Percentiles rank a stretch among this genome's conserved stretches.
These are phyloP conservation scores for Porites lobata DNA, from an alignment of 92 coral and sea anemone genomes.

Conservation along the genomic window DNA sequence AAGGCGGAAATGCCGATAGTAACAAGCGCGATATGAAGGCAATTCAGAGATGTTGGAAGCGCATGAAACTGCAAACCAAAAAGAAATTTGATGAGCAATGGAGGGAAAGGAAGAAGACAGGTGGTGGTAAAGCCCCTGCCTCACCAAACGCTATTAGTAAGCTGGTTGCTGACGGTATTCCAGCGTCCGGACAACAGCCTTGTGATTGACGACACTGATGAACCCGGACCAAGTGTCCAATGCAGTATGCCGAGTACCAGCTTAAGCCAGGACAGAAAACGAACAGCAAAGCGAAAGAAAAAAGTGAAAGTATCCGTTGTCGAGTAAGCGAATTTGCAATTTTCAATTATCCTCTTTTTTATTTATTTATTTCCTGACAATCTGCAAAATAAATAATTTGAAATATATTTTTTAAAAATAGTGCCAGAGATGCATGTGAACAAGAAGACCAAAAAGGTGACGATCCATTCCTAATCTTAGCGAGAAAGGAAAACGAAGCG, in stretches of 20 bases:
- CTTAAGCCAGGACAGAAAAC: conserved; percentile 6
- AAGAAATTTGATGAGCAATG: conserved; percentile 18
- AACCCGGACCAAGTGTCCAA: conserved; percentile 29
- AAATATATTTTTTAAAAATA: not conserved
- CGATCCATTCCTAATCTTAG: conserved; percentile 24
- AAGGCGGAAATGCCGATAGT: conserved; percentile 13
- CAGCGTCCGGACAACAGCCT: conserved; percentile 15
- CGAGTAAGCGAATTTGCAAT: conserved; percentile 1
- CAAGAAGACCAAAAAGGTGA: conserved; percentile 4
- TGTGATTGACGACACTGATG: conserved; percentile 23
- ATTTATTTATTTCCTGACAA: conserved; percentile 10
- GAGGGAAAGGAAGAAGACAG: conserved; percentile 9
- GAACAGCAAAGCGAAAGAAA: conserved; percentile 27
- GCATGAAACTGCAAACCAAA: conserved; percentile 18
- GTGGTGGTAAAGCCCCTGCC: conserved; percentile 26
- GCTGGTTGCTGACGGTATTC: conserved; percentile 22
- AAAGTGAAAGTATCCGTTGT: conserved; percentile 18
- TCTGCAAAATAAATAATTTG: conserved; percentile 6
- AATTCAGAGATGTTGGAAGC: conserved; percentile 29
- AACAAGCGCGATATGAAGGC: conserved; percentile 23
- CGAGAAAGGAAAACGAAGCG: conserved; percentile 26
- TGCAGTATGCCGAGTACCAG: conserved; percentile 30
- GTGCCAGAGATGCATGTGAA: conserved; percentile 13
- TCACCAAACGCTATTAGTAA: conserved; percentile 24
- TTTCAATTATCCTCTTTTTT: not conserved